Conservation (phyloP, 37 sponge, comb jelly and placozoan species). For the Oopsacas minuta region DNA sequence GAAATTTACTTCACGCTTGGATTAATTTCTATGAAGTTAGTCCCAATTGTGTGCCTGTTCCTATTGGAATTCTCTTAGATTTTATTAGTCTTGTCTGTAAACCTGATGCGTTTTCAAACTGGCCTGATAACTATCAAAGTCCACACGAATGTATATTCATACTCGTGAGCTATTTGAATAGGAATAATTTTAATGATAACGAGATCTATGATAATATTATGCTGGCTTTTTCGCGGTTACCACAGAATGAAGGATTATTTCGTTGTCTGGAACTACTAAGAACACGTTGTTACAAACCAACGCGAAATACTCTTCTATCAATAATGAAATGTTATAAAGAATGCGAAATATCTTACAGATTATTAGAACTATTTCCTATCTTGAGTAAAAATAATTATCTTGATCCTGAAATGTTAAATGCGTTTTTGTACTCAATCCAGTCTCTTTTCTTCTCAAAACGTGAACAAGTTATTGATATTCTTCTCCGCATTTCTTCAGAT, state of each 20-base stretch:
- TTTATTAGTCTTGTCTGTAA: not conserved
- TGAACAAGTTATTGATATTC: not conserved
- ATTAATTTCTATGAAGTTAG: not conserved
- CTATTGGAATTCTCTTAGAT: not conserved
- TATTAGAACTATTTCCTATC: not conserved
- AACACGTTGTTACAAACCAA: not conserved
- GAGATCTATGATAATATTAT: not conserved
- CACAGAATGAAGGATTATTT: not conserved
- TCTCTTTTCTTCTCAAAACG: not conserved
- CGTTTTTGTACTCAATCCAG: not conserved
- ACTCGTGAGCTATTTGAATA: not conserved
- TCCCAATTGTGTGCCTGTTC: not conserved
- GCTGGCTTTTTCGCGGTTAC: not conserved
- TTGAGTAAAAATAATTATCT: not conserved
- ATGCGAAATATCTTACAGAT: not conserved
- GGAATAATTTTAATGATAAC: not conserved
- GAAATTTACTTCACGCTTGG: not conserved
- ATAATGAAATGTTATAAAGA: not conserved
- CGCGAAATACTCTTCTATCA: not conserved
- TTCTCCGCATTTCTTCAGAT: not conserved
- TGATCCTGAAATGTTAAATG: not conserved
- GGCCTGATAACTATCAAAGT: not conserved
- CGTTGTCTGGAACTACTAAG: not conserved
- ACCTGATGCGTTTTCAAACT: not conserved
- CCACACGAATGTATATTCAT: not conserved